phyloP scores from a whole-genome alignment of 1,140 invertebrate species.

The Macrocentrus cingulum region DNA sequence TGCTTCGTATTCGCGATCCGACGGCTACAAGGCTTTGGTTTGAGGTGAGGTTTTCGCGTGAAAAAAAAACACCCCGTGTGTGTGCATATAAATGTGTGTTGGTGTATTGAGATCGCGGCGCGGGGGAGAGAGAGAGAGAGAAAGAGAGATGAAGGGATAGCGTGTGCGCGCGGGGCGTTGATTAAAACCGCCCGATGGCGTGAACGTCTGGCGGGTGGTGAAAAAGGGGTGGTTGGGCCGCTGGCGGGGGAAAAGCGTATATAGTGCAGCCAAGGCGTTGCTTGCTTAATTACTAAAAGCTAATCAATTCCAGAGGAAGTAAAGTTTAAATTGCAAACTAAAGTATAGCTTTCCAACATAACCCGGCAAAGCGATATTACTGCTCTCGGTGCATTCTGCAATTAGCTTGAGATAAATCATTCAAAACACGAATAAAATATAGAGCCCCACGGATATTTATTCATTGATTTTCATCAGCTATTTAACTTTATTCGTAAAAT shows the following conservation, averaged over 20 bases:
- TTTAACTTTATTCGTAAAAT: too few relatives aligned
- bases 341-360: constrained; percentile 56
- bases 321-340: constrained; percentile 62
- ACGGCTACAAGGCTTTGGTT: constrained; percentile 30
- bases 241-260: constrained; percentile 23
- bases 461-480: background rate
- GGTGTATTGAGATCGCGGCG: background rate
- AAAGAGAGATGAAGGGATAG: constrained; percentile 25
- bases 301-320: constrained; percentile 61
- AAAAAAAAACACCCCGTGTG: constrained; percentile 41
- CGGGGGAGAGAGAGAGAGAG: background rate
- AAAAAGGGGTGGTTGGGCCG: constrained; percentile 14
- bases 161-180: constrained; percentile 42
- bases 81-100: background rate
- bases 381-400: constrained; percentile 57
- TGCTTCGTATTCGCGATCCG: constrained; percentile 45
- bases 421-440: constrained; percentile 57
- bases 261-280: constrained; percentile 49
- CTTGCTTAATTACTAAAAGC: constrained; percentile 62
- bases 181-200: constrained; percentile 50
- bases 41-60: constrained; percentile 48
- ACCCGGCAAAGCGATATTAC: constrained; percentile 58
- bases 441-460: background rate
- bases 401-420: constrained; percentile 60
- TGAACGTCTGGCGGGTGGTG: constrained; percentile 17